Evolutionary conservation across 2,888 invertebrate genomes (phyloP).

Genomic region (Cephus pygmeus): DNA sequence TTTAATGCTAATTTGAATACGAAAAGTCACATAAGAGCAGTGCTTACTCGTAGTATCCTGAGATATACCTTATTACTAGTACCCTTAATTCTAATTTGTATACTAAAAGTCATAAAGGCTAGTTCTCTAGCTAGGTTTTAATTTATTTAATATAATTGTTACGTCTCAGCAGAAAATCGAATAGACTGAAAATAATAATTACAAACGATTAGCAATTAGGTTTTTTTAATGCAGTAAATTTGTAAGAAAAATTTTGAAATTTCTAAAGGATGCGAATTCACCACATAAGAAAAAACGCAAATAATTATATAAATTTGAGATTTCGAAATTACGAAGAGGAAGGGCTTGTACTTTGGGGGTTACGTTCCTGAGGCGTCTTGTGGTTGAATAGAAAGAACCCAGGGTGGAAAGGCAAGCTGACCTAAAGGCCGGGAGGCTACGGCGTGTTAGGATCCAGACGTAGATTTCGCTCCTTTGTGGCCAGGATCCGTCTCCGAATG

Average conservation of each 20-base stretch:
- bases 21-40: no score
- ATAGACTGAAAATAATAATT: neutral
- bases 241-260: neutral
- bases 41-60: no score
- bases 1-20: no score
- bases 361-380: constrained; percentile 29
- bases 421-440: constrained; percentile 29
- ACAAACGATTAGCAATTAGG: neutral
- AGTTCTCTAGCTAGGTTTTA: no score
- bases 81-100: no score
- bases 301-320: constrained; percentile 1
- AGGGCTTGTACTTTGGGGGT: neutral
- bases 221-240: neutral
- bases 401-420: constrained; percentile 21
- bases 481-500: constrained; percentile 36
- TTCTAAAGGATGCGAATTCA: neutral
- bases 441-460: constrained; percentile 53
- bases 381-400: constrained; percentile 25
- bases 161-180: neutral
- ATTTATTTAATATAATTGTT: neutral
- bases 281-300: constrained; percentile 6
- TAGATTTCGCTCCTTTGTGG: constrained; percentile 54
- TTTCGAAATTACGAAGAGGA: neutral
- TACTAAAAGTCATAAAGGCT: neutral
- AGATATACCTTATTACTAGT: neutral